A percentile compares a stretch with the other conserved stretches of the same genome.
phyloP scores from a whole-genome alignment of 2,888 invertebrate species.

The Coelinius sp. region DNA sequence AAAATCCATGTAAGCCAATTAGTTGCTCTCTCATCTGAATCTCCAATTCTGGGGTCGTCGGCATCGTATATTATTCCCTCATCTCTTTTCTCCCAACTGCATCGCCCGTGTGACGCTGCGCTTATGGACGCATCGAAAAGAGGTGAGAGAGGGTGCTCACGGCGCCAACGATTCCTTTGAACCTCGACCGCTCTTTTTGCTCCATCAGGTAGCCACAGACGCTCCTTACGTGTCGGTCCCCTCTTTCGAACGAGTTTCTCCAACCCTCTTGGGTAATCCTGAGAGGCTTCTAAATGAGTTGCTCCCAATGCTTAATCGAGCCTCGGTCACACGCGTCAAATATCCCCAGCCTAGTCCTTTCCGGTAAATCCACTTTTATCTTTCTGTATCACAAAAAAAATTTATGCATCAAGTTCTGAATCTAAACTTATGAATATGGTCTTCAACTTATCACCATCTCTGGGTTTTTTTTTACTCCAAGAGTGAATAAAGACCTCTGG shows the following conservation, averaged over 20 bases:
- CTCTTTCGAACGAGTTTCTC: slow-evolving; percentile 45
- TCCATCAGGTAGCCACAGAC: slow-evolving; percentile 71
- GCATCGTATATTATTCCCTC: slow-evolving; percentile 6
- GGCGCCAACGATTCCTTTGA: slow-evolving; percentile 70
- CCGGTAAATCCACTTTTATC: neutral
- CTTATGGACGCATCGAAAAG: slow-evolving; percentile 48
- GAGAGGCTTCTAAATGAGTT: slow-evolving; percentile 64
- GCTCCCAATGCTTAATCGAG: slow-evolving; percentile 67
- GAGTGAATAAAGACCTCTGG: slow-evolving; percentile 53
- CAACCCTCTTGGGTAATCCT: slow-evolving; percentile 24
- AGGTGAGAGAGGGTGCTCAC: slow-evolving; percentile 58
- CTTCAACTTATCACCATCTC: neutral
- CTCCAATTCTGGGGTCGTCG: slow-evolving; percentile 11
- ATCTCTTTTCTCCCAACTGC: neutral
- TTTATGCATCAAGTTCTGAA: neutral
- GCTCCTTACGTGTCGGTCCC: slow-evolving; percentile 60
- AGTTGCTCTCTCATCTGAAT: slow-evolving; percentile 34
- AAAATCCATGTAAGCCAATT: slow-evolving; percentile 39
- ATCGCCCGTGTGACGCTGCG: slow-evolving; percentile 29
- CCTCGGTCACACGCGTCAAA: slow-evolving; percentile 40
- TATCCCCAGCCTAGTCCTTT: slow-evolving; percentile 5
- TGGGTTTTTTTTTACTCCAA: neutral
- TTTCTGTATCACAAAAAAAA: slow-evolving; percentile 2
- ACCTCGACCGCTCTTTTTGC: slow-evolving; percentile 62
- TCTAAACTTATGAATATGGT: neutral